Evolutionary conservation across 2,797 vertebrate genomes (phyloP).

Genomic region (Rhynchonycteris naso): DNA sequence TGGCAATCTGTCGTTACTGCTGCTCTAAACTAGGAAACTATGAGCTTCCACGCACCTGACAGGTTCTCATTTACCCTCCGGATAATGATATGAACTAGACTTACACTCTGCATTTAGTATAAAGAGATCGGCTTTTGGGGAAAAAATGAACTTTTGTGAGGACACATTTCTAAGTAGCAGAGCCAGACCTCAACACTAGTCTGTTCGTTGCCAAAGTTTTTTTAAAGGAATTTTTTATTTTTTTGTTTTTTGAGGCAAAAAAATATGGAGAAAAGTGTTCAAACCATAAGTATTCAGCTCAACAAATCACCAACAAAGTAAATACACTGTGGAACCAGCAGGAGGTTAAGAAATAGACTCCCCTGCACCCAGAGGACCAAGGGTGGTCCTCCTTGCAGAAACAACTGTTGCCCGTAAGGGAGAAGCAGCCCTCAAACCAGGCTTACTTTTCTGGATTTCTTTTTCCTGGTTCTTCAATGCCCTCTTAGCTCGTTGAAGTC

Average conservation of each 20-base stretch:
- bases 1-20: rapidly evolving
- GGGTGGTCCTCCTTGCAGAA: not conserved
- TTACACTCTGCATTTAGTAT: not conserved
- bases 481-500: not conserved
- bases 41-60: not conserved
- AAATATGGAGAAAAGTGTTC: not conserved
- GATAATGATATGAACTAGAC: not conserved
- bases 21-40: not conserved
- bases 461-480: not conserved
- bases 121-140: not conserved
- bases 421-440: not conserved
- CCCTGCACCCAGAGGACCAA: not conserved
- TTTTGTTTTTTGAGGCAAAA: not conserved
- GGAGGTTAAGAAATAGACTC: not conserved
- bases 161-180: not conserved
- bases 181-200: not conserved
- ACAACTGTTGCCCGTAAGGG: not conserved
- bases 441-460: not conserved
- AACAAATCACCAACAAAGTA: not conserved
- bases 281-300: not conserved
- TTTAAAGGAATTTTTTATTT: not conserved
- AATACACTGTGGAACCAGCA: not conserved
- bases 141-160: not conserved
- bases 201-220: not conserved
- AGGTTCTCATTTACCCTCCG: not conserved